Evolutionary conservation across 2,888 invertebrate genomes (phyloP), one percentile per base, ranked within the genome.

Genomic region (Leucophenga montana): DNA sequence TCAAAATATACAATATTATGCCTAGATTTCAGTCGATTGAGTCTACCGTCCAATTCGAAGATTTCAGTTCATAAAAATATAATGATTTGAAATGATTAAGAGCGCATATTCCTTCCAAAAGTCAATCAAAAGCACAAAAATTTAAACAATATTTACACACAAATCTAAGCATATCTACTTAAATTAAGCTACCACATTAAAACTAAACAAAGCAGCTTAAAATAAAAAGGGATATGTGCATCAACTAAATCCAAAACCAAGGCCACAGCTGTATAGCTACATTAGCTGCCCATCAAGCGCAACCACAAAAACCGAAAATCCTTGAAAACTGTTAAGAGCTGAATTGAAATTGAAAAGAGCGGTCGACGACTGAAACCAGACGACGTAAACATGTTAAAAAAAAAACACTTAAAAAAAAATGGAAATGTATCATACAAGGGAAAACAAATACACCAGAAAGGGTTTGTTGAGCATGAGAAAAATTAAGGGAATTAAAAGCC

Each of bases 401-500:
- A 13, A 56, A 22, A 20, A 18, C n/a, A n/a, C n/a, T n/a, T n/a
- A n/a, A 9, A 56, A 22, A 20, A 22, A 14, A 22, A 56, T 16
- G 11, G 5, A 56, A 56, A 13, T 0, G 18, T 13, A 18, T 0
- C 27, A 27, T 14, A 56, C 27, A 39, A 11, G 39, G 9, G 27
- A 27, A 27, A 27, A 18, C 6, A 20, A 53, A 16, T 53, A 18
- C 20, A 3, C 16, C 6, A 53, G 20, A 20, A 20, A 62, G 46
- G 50, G 50, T 66, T 70, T 77, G 73, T 73, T 78, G 76, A 65
- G 83, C 78, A 80, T 83, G 76, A 83, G 83, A 82, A 77, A 83
- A 81, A 81, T 81, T 81, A 81, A 83, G 81, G 83, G 83, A 81
- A 81, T 81, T 83, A 81, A 83, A 83, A 82, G 76, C 83, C 80